Conservation (phyloP, 1,140 invertebrate species). For the Lepidotrigona ventralis region DNA sequence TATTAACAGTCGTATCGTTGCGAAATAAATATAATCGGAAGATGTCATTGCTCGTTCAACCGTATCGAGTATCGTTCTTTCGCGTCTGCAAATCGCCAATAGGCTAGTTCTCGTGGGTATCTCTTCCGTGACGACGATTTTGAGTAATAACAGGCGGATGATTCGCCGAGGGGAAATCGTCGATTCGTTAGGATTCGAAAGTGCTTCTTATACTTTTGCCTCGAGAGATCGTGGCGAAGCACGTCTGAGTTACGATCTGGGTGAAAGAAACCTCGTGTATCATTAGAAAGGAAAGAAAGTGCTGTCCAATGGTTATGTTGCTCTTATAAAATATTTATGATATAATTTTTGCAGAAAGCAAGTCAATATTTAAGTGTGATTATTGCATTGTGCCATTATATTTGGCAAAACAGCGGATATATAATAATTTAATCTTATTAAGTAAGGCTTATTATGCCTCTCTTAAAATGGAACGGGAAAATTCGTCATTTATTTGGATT, state of each 20-base stretch:
- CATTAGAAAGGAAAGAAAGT: slow-evolving; percentile 15
- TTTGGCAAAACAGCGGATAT: neutral
- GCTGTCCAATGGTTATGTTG: neutral
- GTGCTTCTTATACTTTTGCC: neutral
- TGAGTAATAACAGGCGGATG: slow-evolving; percentile 10
- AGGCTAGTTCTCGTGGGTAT: slow-evolving; percentile 20
- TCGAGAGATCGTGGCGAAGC: slow-evolving; percentile 3
- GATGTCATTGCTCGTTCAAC: slow-evolving; percentile 29
- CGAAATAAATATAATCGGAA: slow-evolving; percentile 57
- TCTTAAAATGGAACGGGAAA: neutral
- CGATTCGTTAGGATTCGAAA: slow-evolving; percentile 38
- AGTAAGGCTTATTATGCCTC: neutral
- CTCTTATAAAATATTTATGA: neutral
- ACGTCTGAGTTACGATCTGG: neutral
- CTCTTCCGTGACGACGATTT: slow-evolving; percentile 42
- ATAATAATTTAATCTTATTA: too few relatives aligned
- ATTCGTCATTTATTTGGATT: neutral
- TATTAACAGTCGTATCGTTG: slow-evolving; percentile 57
- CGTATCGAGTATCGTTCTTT: slow-evolving; percentile 42
- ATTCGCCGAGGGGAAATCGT: neutral
- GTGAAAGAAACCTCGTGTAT: slow-evolving; percentile 12
- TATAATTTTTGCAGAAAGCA: neutral
- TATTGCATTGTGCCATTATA: neutral
- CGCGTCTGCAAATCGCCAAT: slow-evolving; percentile 43
- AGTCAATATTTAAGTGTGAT: neutral